Conservation (phyloP, 2,888 invertebrate species). For the Sisyra nigra region DNA sequence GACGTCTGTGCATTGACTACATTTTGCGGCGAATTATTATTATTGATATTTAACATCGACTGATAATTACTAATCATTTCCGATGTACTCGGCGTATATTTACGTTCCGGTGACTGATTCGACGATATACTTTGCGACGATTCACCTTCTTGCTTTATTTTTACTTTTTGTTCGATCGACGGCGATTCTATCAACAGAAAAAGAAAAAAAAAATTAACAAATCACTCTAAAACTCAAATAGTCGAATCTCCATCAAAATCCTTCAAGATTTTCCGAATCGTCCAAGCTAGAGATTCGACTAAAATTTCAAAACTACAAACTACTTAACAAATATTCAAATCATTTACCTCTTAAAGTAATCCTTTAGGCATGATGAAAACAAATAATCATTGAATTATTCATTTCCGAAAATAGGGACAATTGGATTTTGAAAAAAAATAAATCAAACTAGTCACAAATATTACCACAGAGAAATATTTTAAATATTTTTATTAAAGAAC, state of each 20-base stretch:
- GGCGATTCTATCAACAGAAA: background rate
- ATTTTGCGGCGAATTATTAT: constrained; percentile 19
- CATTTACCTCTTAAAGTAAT: background rate
- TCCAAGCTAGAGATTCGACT: too few species aligned
- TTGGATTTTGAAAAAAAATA: background rate
- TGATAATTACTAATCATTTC: too few species aligned
- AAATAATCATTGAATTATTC: background rate
- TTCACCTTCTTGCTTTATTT: background rate
- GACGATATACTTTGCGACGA: background rate
- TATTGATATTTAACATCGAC: constrained; percentile 16
- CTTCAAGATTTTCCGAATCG: too few species aligned
- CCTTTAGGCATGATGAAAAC: background rate
- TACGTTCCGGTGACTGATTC: constrained; percentile 11
- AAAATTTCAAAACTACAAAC: background rate
- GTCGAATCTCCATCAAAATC: too few species aligned
- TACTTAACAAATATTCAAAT: background rate
- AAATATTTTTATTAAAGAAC: constrained; percentile 10
- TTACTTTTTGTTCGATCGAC: background rate
- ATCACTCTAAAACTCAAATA: too few species aligned
- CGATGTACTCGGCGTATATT: constrained; percentile 12
- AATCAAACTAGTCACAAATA: background rate
- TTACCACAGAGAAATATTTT: background rate
- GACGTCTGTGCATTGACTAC: constrained; percentile 12
- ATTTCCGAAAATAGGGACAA: background rate
- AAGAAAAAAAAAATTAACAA: background rate